Conservation (phyloP, 2,113 vertebrate genomes). For the Sarotherodon lohbergeri region DNA sequence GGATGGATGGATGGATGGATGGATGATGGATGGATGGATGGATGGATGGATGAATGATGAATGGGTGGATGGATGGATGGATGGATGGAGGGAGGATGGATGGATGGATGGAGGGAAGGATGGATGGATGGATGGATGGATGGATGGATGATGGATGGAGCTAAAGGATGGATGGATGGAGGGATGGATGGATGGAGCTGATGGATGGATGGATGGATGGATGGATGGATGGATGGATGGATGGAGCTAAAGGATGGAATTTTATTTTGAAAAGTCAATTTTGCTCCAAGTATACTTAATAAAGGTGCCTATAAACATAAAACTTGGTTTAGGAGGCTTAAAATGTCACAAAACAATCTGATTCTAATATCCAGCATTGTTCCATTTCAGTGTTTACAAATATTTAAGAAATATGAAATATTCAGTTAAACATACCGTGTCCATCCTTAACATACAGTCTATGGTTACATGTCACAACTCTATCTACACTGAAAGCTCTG, state of each 20-base stretch:
- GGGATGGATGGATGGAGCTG: no score
- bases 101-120: no score
- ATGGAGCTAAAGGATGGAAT: not conserved
- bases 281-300: not conserved
- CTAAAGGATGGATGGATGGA: no score
- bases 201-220: no score
- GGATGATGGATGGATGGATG: not conserved
- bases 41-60: no score
- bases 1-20: no score
- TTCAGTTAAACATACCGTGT: rapidly evolving
- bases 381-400: not conserved
- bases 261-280: not conserved
- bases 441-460: not conserved
- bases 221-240: no score
- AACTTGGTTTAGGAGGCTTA: not conserved
- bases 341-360: not conserved
- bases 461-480: not conserved
- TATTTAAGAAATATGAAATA: not conserved
- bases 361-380: not conserved
- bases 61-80: no score
- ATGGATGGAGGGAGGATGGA: no score
- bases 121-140: no score
- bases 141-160: no score
- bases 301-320: not conserved
- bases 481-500: not conserved